Evolutionary conservation across 2,888 invertebrate genomes (phyloP), one percentile per base, ranked within the genome.

Genomic region (Caenorhabditis imperialis): DNA sequence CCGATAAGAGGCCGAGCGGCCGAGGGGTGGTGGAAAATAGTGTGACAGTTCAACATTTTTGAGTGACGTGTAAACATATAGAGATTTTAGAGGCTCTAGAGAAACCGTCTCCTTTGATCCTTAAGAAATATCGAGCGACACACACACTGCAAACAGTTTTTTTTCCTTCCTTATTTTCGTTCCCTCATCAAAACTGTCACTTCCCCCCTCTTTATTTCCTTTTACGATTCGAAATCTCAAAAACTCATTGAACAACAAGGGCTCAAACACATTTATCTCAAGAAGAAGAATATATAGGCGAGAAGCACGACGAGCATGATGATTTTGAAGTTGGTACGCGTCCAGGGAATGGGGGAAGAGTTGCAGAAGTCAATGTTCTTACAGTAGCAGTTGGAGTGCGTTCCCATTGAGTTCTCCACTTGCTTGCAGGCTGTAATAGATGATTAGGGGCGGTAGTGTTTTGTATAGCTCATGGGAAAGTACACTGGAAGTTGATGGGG

Each of bases 311-410:
- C 8, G 16, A 71, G 47, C 10, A 40, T 14, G 4, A 69, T 14
- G 27, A 45, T 33, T 22, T 20, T 47, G n/a, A n/a, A n/a, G n/a
- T n/a, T n/a, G n/a, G n/a, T n/a, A n/a, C n/a, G n/a, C n/a, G n/a
- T n/a, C n/a, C n/a, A n/a, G n/a, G n/a, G n/a, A n/a, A n/a, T n/a
- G n/a, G n/a, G n/a, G n/a, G n/a, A n/a, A n/a, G n/a, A n/a, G 38
- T 79, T 79, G 44, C 79, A 79, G 33, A 57, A 79, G 45, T 77
- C 79, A n/a, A 79, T 77, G 61, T 79, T 79, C 33, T 75, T 79
- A 60, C 79, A 79, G 63, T 75, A 79, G 57, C 79, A 79, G 38
- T 77, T 79, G n/a, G 23, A 40, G 38, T 75, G 67, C 4, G 35
- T 38, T 18, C 69, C 65, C n/a, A 50, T 30, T 0, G 54, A 16